A percentile compares a stretch with the other conserved stretches of the same genome.
These are phyloP conservation scores for Tachina fera DNA, from an alignment of 2,888 invertebrate genomes.

Conservation along the genomic window DNA sequence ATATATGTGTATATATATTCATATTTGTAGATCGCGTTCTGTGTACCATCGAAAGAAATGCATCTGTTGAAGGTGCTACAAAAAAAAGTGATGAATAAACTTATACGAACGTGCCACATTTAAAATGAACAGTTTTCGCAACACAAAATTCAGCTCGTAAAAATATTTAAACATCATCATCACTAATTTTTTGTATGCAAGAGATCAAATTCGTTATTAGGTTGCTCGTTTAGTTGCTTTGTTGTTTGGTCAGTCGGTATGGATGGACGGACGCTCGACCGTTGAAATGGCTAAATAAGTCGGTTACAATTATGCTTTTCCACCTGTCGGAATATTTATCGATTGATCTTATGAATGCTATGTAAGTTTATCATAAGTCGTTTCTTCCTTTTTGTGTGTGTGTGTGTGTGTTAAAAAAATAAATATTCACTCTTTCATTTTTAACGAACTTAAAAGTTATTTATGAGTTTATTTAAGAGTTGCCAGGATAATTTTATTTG, in stretches of 20 bases:
- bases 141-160: conserved; percentile 1
- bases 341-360: conserved; percentile 70
- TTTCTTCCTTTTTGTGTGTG: conserved; percentile 22
- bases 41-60: conserved; percentile 50
- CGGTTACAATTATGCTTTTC: conserved; percentile 76
- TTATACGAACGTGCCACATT: conserved; percentile 70
- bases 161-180: conserved; percentile 53
- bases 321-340: conserved; percentile 77
- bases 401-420: not conserved
- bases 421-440: conserved; percentile 48
- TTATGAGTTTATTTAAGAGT: conserved; percentile 34
- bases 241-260: not conserved
- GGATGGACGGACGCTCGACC: not conserved
- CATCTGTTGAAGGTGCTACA: conserved; percentile 71
- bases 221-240: not conserved
- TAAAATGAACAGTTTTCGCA: conserved; percentile 50
- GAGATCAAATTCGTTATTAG: conserved; percentile 37
- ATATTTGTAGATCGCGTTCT: not conserved
- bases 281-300: conserved; percentile 57
- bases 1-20: not conserved
- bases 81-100: conserved; percentile 65
- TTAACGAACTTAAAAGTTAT: conserved; percentile 13
- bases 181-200: conserved; percentile 51
- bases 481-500: not conserved
- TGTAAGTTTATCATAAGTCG: conserved; percentile 69